A percentile compares a stretch with the other conserved stretches of the same genome.
These are phyloP conservation scores for Spermophilus dauricus DNA, from an alignment of 2,113 vertebrate genomes.

Conservation along the genomic window DNA sequence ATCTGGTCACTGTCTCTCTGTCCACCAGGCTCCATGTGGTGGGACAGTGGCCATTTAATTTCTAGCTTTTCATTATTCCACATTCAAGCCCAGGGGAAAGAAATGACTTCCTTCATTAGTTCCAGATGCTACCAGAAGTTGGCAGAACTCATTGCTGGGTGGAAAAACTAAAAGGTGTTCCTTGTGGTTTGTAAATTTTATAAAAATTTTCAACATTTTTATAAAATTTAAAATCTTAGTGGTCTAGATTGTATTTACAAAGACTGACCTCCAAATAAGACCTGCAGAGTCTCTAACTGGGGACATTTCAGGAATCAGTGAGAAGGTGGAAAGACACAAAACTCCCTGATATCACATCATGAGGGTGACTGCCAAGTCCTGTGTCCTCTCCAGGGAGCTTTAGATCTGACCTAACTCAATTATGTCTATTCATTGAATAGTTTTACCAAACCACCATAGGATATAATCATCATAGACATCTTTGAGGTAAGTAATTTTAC, in stretches of 20 bases:
- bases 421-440: background rate
- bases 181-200: slow-evolving; percentile 23
- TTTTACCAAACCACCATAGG: background rate
- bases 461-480: background rate
- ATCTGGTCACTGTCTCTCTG: background rate
- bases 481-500: background rate
- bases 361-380: background rate
- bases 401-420: background rate
- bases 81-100: background rate
- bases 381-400: background rate
- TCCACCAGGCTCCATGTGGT: background rate
- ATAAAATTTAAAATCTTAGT: background rate
- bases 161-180: background rate
- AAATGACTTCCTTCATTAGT: background rate
- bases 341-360: background rate
- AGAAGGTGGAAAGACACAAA: background rate
- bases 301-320: background rate
- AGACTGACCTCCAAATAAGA: background rate
- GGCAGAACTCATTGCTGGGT: background rate
- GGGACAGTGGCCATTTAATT: background rate
- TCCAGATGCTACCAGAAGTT: background rate
- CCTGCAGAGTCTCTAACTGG: background rate
- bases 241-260: background rate
- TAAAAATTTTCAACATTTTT: background rate
- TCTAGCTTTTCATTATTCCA: background rate